Evolutionary conservation across 2,113 vertebrate species (phyloP).

Genomic region (Loxodonta africana): DNA sequence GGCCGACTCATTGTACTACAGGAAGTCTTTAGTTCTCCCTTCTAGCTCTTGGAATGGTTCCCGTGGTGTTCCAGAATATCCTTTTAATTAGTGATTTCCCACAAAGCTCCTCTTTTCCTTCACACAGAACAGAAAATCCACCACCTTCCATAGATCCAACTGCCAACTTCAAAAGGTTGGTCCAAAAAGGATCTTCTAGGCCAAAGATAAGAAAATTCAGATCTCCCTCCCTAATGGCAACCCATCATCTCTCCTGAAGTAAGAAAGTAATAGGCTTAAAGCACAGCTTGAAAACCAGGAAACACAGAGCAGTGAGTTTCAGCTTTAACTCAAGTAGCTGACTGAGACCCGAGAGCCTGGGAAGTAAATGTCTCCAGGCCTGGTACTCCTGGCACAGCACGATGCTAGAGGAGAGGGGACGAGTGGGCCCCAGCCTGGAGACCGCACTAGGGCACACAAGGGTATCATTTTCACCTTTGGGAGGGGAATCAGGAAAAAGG

Average conservation of each 20-base stretch:
- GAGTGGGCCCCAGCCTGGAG: neutral
- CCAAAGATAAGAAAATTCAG: constrained; percentile 32
- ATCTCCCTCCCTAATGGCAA: constrained; percentile 25
- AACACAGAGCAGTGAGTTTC: neutral
- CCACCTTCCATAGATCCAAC: neutral
- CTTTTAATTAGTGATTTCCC: neutral
- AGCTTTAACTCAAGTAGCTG: neutral
- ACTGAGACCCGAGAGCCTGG: neutral
- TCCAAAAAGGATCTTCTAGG: constrained; percentile 8
- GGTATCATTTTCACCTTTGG: neutral
- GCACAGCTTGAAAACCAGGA: constrained; percentile 20
- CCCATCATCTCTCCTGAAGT: constrained; percentile 24
- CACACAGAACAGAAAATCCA: neutral
- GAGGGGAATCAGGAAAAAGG: neutral
- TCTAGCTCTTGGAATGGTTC: neutral
- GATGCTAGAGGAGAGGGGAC: neutral
- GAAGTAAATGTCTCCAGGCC: neutral
- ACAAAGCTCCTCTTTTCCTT: neutral
- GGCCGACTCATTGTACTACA: neutral
- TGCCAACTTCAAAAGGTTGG: constrained; percentile 44
- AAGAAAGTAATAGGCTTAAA: constrained; percentile 30
- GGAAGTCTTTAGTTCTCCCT: neutral
- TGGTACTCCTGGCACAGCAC: neutral
- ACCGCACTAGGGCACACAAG: neutral
- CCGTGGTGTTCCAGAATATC: neutral